A percentile compares a stretch with the other conserved stretches of the same genome.
Evolutionary conservation across 2,888 invertebrate genomes (phyloP).

Genomic region (Periphyllus acericola): DNA sequence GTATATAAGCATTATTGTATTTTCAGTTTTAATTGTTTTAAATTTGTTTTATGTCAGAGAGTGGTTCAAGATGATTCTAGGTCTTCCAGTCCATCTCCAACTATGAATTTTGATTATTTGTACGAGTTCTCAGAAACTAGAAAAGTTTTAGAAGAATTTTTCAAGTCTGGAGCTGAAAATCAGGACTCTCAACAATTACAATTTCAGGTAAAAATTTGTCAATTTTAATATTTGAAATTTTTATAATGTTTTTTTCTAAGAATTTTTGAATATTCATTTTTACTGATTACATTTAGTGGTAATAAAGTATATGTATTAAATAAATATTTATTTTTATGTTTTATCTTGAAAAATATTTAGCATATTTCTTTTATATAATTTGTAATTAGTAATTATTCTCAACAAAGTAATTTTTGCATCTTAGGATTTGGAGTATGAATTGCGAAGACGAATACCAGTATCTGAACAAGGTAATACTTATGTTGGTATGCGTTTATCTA

Average conservation of each 20-base stretch:
- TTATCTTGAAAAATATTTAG: not conserved
- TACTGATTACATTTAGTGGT: not conserved
- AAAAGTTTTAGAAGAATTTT: conserved; percentile 92
- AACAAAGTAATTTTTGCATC: not conserved
- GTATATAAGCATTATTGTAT: conserved; percentile 14
- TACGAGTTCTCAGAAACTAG: conserved; percentile 93
- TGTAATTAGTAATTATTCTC: not conserved
- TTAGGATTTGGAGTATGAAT: conserved; percentile 77
- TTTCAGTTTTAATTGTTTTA: conserved; percentile 1
- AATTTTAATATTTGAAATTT: conserved; percentile 12
- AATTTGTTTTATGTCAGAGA: conserved; percentile 64
- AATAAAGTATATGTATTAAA: not conserved
- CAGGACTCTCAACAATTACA: conserved; percentile 62
- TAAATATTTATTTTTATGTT: conserved; percentile 31
- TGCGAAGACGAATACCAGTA: conserved; percentile 72
- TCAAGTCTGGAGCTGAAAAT: conserved; percentile 71
- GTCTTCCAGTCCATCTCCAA: conserved; percentile 68
- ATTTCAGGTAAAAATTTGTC: conserved; percentile 60
- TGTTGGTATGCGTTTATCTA: conserved; percentile 79
- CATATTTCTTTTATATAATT: not conserved
- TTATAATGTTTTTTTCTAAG: not conserved
- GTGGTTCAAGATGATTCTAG: conserved; percentile 65
- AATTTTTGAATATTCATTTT: no score
- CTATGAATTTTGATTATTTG: conserved; percentile 83
- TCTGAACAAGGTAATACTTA: conserved; percentile 76